Percentiles rank a stretch among this genome's conserved stretches.
Conservation (phyloP, 1,140 invertebrate genomes). For the Dendrolimus punctatus region DNA sequence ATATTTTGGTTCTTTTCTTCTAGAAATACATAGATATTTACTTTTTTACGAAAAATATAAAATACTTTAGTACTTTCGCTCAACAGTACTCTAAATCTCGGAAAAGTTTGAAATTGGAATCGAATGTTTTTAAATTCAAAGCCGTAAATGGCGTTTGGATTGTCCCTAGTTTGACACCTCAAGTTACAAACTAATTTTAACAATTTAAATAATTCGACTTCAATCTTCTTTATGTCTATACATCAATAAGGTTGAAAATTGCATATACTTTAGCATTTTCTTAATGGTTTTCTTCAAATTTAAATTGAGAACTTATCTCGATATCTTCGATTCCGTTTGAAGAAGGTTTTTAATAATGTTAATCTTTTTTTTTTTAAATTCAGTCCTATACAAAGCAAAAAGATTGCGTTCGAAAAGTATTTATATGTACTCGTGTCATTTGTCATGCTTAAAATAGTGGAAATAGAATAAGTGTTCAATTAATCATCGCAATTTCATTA, state of each 20-base stretch:
- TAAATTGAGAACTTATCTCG: background rate
- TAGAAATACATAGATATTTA: background rate
- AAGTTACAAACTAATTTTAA: slow-evolving; percentile 8
- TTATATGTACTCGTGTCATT: too few relatives aligned
- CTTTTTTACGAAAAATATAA: background rate
- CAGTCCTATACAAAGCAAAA: too few relatives aligned
- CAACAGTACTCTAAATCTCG: slow-evolving; percentile 15
- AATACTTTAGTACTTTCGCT: slow-evolving; percentile 26
- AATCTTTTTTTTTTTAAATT: too few relatives aligned
- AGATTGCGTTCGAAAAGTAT: too few relatives aligned
- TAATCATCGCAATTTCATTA: too few relatives aligned
- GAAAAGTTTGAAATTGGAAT: slow-evolving; percentile 53
- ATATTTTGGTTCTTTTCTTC: too few relatives aligned
- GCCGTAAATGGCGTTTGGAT: slow-evolving; percentile 42
- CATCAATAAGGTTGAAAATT: background rate
- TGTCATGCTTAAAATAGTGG: too few relatives aligned
- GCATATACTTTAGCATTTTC: background rate
- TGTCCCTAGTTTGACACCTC: slow-evolving; percentile 32
- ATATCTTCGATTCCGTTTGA: background rate
- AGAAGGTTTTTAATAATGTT: background rate
- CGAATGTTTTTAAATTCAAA: slow-evolving; percentile 58
- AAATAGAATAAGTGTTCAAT: too few relatives aligned
- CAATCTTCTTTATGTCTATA: too few relatives aligned
- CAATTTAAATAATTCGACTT: background rate
- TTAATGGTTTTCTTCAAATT: background rate